Base-by-base conservation (phyloP, 2,113 vertebrate species). In the Arizona elegans region DNA sequence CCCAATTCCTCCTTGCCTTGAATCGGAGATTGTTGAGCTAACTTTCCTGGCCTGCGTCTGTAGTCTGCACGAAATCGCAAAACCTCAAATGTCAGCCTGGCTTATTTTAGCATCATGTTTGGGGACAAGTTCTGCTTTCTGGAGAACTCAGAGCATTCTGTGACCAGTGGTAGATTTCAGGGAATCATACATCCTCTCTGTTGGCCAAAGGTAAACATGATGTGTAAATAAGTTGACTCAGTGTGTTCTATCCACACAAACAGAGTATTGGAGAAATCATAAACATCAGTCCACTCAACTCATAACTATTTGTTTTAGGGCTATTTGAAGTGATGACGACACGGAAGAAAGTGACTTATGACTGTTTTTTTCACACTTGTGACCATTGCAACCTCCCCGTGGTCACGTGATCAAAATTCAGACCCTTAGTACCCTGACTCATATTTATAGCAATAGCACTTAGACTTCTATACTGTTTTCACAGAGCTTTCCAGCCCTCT, bases 111-210 rank as follows among this genome's bases (percentile, higher is more conserved):
- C 70, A 19, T 70, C 70, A 17, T 81, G 70, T 81, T 81, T 8
- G 15, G 70, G 70, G n/a, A 81, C 70, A 81, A 15, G 38, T 15
- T 81, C n/a, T 81, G 70, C n/a, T 81, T 38, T 38, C 6, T 81
- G 70, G n/a, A 19, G 7, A 81, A 7, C 17, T 38, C 70, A 3
- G 70, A 15, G 15, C 2, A 8, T 81, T 19, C 5, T 38, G 2
- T 38, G 15, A 81, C 15, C 33, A 19, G 15, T 8, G n/a, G n/a
- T 7, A 8, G 15, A 81, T 81, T 81, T 81, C 70, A 75, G 70
- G 70, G n/a, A 38, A 75, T 19, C 1, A 0, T 33, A 19, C 6
- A 0, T 15, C 15, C 6, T 1, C 0, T 1, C n/a, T 3, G n/a
- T 33, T 75, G n/a, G 0, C 5, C 70, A 19, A 33, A 38, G 70